Base-by-base conservation (phyloP, 2,888 invertebrate species). In the Mystacides longicornis region DNA sequence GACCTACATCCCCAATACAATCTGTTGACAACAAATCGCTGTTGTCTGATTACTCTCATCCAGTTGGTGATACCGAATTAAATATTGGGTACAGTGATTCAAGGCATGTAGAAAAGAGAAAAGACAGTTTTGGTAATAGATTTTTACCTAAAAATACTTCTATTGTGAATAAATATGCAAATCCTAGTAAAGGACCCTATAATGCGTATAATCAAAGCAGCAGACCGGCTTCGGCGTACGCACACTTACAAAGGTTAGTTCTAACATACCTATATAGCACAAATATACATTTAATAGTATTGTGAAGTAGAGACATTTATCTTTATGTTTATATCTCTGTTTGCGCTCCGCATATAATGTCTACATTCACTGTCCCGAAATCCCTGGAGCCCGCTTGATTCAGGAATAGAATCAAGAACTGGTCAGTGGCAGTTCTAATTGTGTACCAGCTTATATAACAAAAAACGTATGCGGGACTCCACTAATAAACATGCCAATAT, bases 1-100 rank as follows among this genome's bases (percentile, higher is more conserved):
- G 52, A 23, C 52, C 49, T 19, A 46, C 27, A 14, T 52, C 56
- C 20, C 52, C 54, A 14, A 20, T 45, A 19, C 37, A 37, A n/a
- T 7, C 37, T 16, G 37, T 37, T 14, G 37, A 37, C 16, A 37
- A 37, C 14, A 37, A 37, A 7, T 37, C 37, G 16, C 16, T 37
- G 16, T 16, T 37, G 14, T 37, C 37, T 37, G 37, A 37, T 37
- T 37, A 37, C 37, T 37, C 37, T 3, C 37, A 37, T 16, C 37
- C 37, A 3, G 16, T 14, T 7, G 3, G 3, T 14, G 7, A 37
- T 37, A 4, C 16, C 3, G 37, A 37, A 3, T n/a, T n/a, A n/a
- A 37, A 37, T 37, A 7, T 37, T n/a, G 37, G 3, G 3, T 37
- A 14, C 4, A 37, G 37, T 37, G 37, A 37, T n/a, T 4, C 16